A percentile compares a stretch with the other conserved stretches of the same genome.
Evolutionary conservation across 2,113 vertebrate genomes (phyloP).

Genomic region (Python bivittatus): DNA sequence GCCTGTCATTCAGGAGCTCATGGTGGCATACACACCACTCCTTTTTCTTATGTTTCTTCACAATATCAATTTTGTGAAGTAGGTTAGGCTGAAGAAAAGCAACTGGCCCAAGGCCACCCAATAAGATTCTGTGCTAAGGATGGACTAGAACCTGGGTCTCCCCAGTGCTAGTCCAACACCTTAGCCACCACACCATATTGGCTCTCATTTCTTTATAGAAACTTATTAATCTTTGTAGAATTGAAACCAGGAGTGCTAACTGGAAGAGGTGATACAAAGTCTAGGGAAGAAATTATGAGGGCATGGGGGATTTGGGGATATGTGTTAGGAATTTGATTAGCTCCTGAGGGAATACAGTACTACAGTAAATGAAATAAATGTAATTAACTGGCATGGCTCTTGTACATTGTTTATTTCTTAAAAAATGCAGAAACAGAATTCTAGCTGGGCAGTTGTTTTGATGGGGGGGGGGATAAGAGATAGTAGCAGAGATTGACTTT

Average conservation of each 20-base stretch:
- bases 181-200: too few species aligned
- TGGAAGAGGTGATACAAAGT: neutral
- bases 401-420: neutral
- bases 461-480: neutral
- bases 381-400: neutral
- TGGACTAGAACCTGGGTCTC: too few species aligned
- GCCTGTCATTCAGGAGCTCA: too few species aligned
- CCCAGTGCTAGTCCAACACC: too few species aligned
- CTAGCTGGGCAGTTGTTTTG: neutral
- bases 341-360: neutral
- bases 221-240: too few species aligned
- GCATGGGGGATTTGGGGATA: neutral
- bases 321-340: neutral
- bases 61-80: too few species aligned
- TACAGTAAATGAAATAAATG: neutral
- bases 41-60: too few species aligned
- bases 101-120: too few species aligned
- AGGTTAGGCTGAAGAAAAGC: too few species aligned
- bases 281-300: neutral
- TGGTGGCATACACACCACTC: too few species aligned
- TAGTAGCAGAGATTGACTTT: neutral
- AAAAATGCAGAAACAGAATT: neutral
- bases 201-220: too few species aligned
- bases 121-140: too few species aligned
- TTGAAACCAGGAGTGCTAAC: neutral